Percentiles rank a stretch among this genome's conserved stretches.
These are phyloP conservation scores for Siderastrea radians DNA, from an alignment of 92 coral and sea anemone genomes.

Conservation along the genomic window DNA sequence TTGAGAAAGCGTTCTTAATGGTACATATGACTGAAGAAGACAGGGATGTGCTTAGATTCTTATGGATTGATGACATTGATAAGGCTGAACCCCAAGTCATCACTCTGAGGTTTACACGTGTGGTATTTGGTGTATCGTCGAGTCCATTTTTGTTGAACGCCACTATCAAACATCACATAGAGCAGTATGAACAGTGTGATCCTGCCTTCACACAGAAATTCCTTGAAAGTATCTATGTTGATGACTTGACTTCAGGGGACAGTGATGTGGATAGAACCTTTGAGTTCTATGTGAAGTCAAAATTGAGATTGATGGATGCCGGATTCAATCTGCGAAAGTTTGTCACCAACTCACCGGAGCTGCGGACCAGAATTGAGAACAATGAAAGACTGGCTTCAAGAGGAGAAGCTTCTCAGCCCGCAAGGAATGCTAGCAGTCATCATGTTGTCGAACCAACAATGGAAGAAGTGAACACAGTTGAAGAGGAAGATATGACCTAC, in stretches of 20 bases:
- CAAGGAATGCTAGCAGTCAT: neutral
- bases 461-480: neutral
- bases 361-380: neutral
- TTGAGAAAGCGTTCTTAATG: neutral
- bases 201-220: too few relatives aligned
- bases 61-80: neutral
- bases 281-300: too few relatives aligned
- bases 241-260: neutral
- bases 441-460: neutral
- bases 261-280: too few relatives aligned
- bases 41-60: neutral
- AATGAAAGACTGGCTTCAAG: neutral
- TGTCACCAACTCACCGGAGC: neutral
- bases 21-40: neutral
- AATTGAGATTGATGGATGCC: too few relatives aligned
- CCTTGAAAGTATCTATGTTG: neutral
- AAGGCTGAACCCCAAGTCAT: too few relatives aligned
- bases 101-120: too few relatives aligned
- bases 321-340: too few relatives aligned
- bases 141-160: too few relatives aligned
- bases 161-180: neutral
- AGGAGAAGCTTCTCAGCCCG: neutral
- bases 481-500: slow-evolving; percentile 44
- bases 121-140: too few relatives aligned
- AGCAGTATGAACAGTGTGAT: neutral